Percentiles rank a stretch among this genome's conserved stretches.
Conservation (phyloP, 92 coral and sea anemone genomes). For the Palythoa grandiflora region DNA sequence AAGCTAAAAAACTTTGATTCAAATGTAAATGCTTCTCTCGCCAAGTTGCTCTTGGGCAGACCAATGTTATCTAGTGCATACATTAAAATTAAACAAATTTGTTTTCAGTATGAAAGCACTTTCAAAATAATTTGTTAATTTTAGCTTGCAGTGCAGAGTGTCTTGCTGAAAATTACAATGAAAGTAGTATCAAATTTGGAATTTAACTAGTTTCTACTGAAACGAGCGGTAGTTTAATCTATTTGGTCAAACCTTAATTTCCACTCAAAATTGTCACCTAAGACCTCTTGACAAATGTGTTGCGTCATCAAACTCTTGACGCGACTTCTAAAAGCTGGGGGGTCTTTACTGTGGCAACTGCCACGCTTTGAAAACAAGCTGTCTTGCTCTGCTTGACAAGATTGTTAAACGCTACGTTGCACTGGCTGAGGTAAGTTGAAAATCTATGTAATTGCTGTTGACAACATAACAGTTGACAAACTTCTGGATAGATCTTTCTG, state of each 20-base stretch:
- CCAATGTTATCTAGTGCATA: too few species aligned
- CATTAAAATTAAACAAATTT: too few species aligned
- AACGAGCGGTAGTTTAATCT: background rate
- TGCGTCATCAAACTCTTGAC: conserved; percentile 11
- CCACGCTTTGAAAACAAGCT: background rate
- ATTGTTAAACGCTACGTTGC: background rate
- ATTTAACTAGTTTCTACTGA: background rate
- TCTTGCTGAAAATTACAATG: too few species aligned
- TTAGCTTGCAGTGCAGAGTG: too few species aligned
- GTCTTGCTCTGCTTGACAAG: background rate
- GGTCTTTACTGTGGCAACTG: background rate
- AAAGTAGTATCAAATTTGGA: background rate
- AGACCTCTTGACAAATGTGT: background rate
- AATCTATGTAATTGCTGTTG: background rate
- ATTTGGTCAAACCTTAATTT: background rate
- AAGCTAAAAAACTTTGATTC: too few species aligned
- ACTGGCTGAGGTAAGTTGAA: conserved; percentile 24
- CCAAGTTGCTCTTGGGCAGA: too few species aligned
- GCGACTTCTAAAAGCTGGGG: background rate
- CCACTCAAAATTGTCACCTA: conserved; percentile 10
- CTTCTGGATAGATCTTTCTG: background rate
- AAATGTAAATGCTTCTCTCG: too few species aligned
- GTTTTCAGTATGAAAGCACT: too few species aligned
- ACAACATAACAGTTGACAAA: background rate
- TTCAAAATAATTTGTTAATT: too few species aligned